Conservation (phyloP, 2,113 vertebrate genomes). For the Dendrocopos noguchii region DNA sequence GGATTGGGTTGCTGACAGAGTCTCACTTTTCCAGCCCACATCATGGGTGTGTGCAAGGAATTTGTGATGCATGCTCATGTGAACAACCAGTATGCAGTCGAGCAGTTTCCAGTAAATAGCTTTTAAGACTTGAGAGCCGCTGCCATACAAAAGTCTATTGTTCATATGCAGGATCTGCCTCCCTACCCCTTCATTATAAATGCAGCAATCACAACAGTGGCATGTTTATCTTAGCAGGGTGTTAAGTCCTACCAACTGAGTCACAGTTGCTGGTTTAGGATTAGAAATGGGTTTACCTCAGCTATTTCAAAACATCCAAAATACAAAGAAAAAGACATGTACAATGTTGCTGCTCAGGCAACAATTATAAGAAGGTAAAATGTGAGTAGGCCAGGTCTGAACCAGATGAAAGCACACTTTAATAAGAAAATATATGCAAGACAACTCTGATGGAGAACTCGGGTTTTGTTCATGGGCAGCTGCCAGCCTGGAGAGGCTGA, state of each 20-base stretch:
- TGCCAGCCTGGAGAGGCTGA: neutral
- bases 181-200: constrained; percentile 10
- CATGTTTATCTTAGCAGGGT: constrained; percentile 42
- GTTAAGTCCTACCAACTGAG: neutral
- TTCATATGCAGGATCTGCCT: neutral
- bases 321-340: neutral
- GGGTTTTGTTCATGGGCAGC: neutral
- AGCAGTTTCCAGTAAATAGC: neutral
- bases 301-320: neutral
- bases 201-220: neutral
- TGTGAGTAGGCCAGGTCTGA: neutral
- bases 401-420: neutral
- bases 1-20: neutral
- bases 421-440: neutral
- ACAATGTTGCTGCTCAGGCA: neutral
- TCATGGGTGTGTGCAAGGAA: constrained; percentile 15
- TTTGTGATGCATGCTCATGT: neutral
- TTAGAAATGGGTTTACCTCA: neutral
- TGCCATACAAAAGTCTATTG: constrained; percentile 23
- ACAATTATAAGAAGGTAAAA: neutral
- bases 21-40: neutral
- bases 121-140: neutral
- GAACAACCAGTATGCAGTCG: neutral
- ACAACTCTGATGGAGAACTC: neutral
- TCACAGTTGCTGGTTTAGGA: neutral